Base-by-base conservation (phyloP, 2,797 vertebrate genomes). In the Enteromius unitaeniatus region DNA sequence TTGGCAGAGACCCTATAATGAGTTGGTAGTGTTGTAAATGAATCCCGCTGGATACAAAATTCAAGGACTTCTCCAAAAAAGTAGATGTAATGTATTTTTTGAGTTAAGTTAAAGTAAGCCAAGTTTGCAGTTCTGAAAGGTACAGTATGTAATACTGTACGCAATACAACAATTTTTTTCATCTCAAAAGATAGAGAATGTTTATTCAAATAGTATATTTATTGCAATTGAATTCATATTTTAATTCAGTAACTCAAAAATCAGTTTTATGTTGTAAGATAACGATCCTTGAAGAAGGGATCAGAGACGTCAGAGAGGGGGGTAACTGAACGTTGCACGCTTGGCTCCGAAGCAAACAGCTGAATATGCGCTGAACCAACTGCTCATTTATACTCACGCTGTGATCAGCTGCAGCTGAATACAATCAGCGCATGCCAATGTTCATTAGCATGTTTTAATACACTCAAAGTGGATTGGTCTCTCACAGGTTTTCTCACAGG, bases 21-120 rank as follows among this genome's bases (percentile, higher is more conserved):
- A 74, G 49, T 14, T 37, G 72, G 26, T 49, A 73, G 47, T 73
- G 26, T 73, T 73, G 47, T 73, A 73, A 51, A 51, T 55, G 49
- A 55, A 53, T 31, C 45, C 1, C 26, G 4, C 58, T 31, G 1
- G 5, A 55, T 37, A 13, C 17, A n/a, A 55, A 37, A 37, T n/a
- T n/a, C 6, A 17, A 53, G 14, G 49, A 34, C 72, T 49, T 72
- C 8, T 28, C 45, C 5, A 73, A 73, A 73, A 49, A 74, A 21
- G 10, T 53, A 53, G 28, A 21, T 75, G 49, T 37, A 31, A 21
- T n/a, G 34, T 8, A n/a, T 19, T 37, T 67, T 15, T 55, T 74
- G 8, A 51, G 17, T 2, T 51, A 34, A n/a, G 9, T 34, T 34
- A 34, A 34, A 53, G 47, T 6, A 34, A 37, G 49, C 31, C 14